A percentile compares a stretch with the other conserved stretches of the same genome.
These are phyloP conservation scores for Eugnorisma glareosa DNA, from an alignment of 2,888 invertebrate species.

Conservation along the genomic window DNA sequence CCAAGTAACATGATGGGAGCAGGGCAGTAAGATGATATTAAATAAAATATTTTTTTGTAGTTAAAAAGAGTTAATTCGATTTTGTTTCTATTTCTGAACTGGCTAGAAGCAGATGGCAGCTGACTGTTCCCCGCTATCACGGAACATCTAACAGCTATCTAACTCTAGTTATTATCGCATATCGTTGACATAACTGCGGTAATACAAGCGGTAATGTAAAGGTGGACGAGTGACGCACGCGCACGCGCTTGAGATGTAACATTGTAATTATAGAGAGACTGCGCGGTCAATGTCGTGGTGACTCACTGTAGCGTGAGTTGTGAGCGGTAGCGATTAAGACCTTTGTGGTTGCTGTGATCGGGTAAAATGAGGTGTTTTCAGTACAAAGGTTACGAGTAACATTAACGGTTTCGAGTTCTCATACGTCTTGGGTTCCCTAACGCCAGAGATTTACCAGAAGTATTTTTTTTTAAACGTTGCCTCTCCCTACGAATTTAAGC, in stretches of 20 bases:
- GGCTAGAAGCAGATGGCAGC: background rate
- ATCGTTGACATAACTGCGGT: constrained; percentile 62
- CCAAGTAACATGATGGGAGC: no score
- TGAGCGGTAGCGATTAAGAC: constrained; percentile 47
- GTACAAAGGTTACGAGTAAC: background rate
- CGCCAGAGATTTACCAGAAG: background rate
- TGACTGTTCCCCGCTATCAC: constrained; percentile 13
- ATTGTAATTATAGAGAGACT: constrained; percentile 73
- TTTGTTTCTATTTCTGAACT: background rate
- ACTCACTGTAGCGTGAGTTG: constrained; percentile 64
- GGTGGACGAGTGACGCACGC: constrained; percentile 58
- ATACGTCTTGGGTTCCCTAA: background rate
- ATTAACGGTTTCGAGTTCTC: background rate
- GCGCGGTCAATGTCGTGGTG: constrained; percentile 81
- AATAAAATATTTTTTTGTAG: no score
- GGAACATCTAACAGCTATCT: constrained; percentile 11
- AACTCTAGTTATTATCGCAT: constrained; percentile 1
- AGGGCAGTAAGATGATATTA: no score
- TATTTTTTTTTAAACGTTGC: no score
- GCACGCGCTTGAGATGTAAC: constrained; percentile 73
- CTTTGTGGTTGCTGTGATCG: constrained; percentile 2
- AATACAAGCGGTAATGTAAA: constrained; percentile 53
- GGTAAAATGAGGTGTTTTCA: background rate
- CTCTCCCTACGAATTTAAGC: no score
- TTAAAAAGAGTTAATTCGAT: background rate